Conservation (phyloP, 2,888 invertebrate genomes). For the Cerceris ruficornis region DNA sequence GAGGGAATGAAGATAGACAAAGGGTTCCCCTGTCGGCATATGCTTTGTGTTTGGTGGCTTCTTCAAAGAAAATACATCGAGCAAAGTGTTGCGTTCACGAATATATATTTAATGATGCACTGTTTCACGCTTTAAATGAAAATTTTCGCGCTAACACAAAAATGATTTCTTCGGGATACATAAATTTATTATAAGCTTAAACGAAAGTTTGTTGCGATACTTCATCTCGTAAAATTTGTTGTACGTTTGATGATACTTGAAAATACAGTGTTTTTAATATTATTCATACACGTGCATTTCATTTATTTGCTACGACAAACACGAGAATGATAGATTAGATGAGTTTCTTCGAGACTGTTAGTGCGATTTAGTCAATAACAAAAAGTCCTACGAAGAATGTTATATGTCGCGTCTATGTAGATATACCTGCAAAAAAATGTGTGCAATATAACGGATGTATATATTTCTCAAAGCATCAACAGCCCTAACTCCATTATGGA, state of each 20-base stretch:
- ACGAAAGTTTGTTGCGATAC: neutral
- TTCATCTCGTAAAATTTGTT: neutral
- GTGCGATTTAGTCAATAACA: no score
- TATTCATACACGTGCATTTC: no score
- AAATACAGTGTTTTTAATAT: no score
- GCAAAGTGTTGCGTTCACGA: constrained; percentile 5
- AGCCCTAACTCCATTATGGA: constrained; percentile 71
- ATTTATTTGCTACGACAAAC: no score
- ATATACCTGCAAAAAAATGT: constrained; percentile 34
- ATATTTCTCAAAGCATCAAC: constrained; percentile 36
- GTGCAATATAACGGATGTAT: constrained; percentile 55
- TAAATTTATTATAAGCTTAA: neutral
- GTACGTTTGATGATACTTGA: neutral
- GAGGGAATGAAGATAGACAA: constrained; percentile 41
- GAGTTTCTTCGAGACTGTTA: no score
- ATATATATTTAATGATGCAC: constrained; percentile 2
- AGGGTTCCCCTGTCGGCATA: constrained; percentile 46
- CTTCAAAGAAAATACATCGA: neutral
- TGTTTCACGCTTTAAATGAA: neutral
- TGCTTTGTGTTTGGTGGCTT: constrained; percentile 36
- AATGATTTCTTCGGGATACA: neutral
- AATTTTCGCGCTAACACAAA: neutral
- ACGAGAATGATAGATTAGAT: no score
- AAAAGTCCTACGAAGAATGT: no score
- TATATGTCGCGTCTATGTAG: constrained; percentile 10